A percentile compares a stretch with the other conserved stretches of the same genome.
Conservation (phyloP, 2,113 vertebrate species). For the Recurvirostra avosetta region DNA sequence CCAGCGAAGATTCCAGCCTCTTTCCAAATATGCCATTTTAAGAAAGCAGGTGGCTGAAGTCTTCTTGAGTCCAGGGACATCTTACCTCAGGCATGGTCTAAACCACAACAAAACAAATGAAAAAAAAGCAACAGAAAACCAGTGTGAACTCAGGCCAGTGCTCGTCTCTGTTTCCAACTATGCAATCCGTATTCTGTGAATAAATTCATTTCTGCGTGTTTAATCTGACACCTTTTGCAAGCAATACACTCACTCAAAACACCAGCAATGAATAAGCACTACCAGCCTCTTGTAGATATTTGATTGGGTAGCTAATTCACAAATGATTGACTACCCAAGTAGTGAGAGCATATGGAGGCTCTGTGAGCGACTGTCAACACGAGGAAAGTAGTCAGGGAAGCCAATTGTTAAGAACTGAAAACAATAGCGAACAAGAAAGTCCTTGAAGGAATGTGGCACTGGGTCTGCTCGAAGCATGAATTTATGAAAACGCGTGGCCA, state of each 20-base stretch:
- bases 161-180: background rate
- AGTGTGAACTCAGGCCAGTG: background rate
- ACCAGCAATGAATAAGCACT: constrained; percentile 28
- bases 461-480: constrained; percentile 53
- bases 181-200: background rate
- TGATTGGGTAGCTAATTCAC: constrained; percentile 61
- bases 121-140: background rate
- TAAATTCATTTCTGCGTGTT: background rate
- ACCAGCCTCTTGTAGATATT: constrained; percentile 35
- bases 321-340: constrained; percentile 65
- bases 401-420: constrained; percentile 46
- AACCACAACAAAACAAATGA: background rate
- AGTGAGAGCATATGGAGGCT: constrained; percentile 62
- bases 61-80: background rate
- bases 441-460: constrained; percentile 63
- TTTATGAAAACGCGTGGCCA: constrained; percentile 61
- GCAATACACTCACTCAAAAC: constrained; percentile 51
- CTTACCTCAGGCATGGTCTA: background rate
- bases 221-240: constrained; percentile 54
- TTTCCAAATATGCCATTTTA: background rate
- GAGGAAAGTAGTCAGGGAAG: constrained; percentile 42
- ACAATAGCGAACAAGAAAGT: constrained; percentile 52
- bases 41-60: background rate
- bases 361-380: constrained; percentile 62
- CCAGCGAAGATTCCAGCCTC: background rate